Conservation (phyloP, 2,113 vertebrate genomes). For the Sturnira hondurensis region DNA sequence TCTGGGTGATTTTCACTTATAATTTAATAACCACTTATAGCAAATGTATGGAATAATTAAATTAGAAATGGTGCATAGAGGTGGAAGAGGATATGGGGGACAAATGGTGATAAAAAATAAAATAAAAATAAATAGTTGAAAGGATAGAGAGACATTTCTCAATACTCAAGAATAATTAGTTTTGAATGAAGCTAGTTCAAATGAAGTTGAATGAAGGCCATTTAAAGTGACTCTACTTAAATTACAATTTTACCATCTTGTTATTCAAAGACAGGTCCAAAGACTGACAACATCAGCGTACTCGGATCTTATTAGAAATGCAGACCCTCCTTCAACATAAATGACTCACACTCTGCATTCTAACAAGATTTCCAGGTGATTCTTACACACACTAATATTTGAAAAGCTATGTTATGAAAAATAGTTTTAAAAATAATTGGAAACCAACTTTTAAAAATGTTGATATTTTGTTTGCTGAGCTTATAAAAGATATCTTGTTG, state of each 20-base stretch:
- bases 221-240: not conserved
- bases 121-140: not conserved
- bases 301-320: not conserved
- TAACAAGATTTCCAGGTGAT: not conserved
- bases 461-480: not conserved
- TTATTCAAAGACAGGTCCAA: not conserved
- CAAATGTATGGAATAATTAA: not conserved
- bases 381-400: not conserved
- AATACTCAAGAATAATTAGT: not conserved
- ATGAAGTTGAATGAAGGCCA: too few species aligned
- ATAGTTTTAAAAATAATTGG: not conserved
- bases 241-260: not conserved
- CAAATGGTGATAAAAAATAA: too few species aligned
- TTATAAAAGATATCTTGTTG: not conserved
- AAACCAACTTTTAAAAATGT: conserved; percentile 26
- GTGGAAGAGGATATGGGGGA: too few species aligned
- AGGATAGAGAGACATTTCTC: not conserved
- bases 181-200: too few species aligned
- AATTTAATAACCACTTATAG: not conserved
- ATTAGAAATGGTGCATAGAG: not conserved
- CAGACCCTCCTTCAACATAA: not conserved
- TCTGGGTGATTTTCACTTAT: not conserved
- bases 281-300: not conserved
- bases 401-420: not conserved
- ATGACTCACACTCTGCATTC: not conserved